Conservation (phyloP, 2,888 invertebrate species). For the Eumacrocentrus americanus region DNA sequence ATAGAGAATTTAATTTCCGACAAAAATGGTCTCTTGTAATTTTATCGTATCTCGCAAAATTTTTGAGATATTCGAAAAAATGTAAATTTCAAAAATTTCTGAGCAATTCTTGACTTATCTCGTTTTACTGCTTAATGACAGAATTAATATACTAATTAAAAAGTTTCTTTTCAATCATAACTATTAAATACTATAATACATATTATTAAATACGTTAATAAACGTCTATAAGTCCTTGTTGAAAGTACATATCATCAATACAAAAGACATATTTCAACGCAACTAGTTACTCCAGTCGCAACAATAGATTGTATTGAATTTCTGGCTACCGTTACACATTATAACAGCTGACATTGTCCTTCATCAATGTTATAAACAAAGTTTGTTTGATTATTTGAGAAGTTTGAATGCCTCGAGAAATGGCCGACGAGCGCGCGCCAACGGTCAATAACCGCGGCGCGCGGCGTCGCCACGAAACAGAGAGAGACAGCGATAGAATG, state of each 20-base stretch:
- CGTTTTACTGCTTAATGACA: no score
- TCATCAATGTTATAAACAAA: slow-evolving; percentile 7
- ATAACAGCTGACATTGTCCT: not conserved
- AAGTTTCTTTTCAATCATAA: no score
- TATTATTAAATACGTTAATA: not conserved
- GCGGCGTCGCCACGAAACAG: not conserved
- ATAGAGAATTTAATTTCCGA: not conserved
- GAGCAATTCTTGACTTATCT: not conserved
- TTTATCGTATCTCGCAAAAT: not conserved
- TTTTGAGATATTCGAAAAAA: not conserved
- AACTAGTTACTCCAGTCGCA: not conserved
- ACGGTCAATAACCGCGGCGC: slow-evolving; percentile 21
- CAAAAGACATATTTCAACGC: not conserved
- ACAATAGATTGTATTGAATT: not conserved
- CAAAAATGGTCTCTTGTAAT: not conserved
- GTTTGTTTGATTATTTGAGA: slow-evolving; percentile 12
- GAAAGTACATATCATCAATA: no score
- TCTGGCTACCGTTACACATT: not conserved
- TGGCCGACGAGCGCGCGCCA: slow-evolving; percentile 9
- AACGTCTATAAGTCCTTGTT: no score
- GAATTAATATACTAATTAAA: no score
- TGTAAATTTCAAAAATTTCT: not conserved
- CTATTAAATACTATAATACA: no score
- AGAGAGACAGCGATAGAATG: not conserved
- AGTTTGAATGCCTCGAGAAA: slow-evolving; percentile 16